phyloP scores from a whole-genome alignment of 2,113 vertebrate species.

The Mesitornis unicolor region DNA sequence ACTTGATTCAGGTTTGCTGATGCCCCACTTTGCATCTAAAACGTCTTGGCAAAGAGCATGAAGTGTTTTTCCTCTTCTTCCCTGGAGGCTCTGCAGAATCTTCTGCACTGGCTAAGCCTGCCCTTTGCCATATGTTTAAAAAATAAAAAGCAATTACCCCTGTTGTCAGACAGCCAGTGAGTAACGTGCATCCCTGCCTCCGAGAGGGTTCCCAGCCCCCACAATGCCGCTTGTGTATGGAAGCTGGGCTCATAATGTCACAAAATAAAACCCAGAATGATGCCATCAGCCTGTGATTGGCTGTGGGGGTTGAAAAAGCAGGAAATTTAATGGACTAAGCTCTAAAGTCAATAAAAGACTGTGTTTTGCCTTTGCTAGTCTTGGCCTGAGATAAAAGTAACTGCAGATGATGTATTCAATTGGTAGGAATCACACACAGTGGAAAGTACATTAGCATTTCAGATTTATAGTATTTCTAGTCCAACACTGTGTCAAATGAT shows the following conservation, averaged over 20 bases:
- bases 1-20: not conserved
- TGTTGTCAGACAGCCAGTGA: not conserved
- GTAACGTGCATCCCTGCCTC: constrained; percentile 2
- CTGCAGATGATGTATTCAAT: not conserved
- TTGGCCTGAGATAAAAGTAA: constrained; percentile 46
- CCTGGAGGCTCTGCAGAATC: constrained; percentile 5
- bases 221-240: not conserved
- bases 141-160: constrained; percentile 57
- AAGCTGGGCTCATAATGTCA: not conserved
- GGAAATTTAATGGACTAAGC: not conserved
- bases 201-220: not conserved
- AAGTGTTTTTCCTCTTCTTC: constrained; percentile 32
- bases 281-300: not conserved
- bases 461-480: not conserved
- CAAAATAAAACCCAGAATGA: not conserved
- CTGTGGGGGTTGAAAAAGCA: not conserved
- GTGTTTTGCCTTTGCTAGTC: not conserved
- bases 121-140: not conserved
- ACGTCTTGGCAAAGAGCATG: not conserved
- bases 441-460: constrained; percentile 13
- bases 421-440: not conserved
- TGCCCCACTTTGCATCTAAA: constrained; percentile 41
- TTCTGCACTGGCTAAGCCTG: not conserved
- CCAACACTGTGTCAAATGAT: not conserved
- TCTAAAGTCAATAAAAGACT: constrained; percentile 6